phyloP scores from a whole-genome alignment of 2,113 vertebrate species.

The Oceanites oceanicus region DNA sequence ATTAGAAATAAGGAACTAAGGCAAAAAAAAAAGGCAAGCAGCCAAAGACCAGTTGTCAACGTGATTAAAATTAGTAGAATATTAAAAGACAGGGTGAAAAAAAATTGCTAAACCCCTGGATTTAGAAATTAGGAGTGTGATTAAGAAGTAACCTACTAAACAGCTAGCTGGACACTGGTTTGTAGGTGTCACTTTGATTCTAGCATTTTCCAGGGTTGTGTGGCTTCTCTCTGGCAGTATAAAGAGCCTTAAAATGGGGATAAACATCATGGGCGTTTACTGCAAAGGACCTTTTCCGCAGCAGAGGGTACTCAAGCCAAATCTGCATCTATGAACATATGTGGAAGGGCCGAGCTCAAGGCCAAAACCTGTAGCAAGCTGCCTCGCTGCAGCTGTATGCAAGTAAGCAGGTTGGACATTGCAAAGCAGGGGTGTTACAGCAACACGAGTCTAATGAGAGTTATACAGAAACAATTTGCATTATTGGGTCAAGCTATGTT shows the following conservation, averaged over 20 bases:
- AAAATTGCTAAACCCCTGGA: neutral
- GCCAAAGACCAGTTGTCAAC: neutral
- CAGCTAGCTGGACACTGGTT: neutral
- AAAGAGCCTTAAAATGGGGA: neutral
- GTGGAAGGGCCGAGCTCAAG: neutral
- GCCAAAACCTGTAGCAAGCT: neutral
- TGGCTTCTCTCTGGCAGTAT: neutral
- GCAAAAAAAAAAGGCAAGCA: neutral
- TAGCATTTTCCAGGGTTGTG: neutral
- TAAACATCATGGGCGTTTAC: neutral
- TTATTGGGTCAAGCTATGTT: neutral
- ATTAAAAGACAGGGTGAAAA: neutral
- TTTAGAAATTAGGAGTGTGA: neutral
- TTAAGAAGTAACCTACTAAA: neutral
- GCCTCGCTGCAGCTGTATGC: neutral
- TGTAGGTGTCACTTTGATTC: neutral
- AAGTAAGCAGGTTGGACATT: neutral
- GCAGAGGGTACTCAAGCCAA: neutral
- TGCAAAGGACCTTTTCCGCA: neutral
- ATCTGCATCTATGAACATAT: neutral
- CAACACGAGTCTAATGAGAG: neutral
- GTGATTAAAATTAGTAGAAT: neutral
- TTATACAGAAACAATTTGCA: neutral
- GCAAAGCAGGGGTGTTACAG: neutral
- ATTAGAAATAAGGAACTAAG: constrained; percentile 27